A percentile compares a stretch with the other conserved stretches of the same genome.
phyloP scores from a whole-genome alignment of 2,888 invertebrate genomes.

The Pseudanteris insignis region DNA sequence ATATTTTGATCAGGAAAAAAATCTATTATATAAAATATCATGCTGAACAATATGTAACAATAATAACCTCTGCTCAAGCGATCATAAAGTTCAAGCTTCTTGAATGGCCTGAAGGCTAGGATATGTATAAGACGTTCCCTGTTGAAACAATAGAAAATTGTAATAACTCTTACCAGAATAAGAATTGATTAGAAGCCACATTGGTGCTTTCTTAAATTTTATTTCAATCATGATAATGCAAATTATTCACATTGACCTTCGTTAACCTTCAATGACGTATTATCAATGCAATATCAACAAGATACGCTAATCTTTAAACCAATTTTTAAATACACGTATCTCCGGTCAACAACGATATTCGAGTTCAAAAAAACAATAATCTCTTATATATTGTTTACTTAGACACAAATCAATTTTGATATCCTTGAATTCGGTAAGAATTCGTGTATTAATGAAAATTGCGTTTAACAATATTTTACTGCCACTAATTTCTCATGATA shows the following conservation, averaged over 20 bases:
- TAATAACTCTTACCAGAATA: slow-evolving; percentile 4
- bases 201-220: not conserved
- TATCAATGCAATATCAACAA: slow-evolving; percentile 15
- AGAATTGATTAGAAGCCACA: not conserved
- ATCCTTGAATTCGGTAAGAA: slow-evolving; percentile 9
- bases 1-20: slow-evolving; percentile 38
- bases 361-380: slow-evolving; percentile 22
- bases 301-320: slow-evolving; percentile 12
- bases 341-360: slow-evolving; percentile 19
- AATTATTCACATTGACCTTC: slow-evolving; percentile 9
- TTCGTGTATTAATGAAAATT: too few species aligned
- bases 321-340: slow-evolving; percentile 13
- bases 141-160: slow-evolving; percentile 60
- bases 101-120: slow-evolving; percentile 90
- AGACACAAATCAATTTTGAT: slow-evolving; percentile 9
- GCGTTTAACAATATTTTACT: too few species aligned
- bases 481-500: too few species aligned
- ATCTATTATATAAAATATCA: slow-evolving; percentile 1
- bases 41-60: slow-evolving; percentile 9
- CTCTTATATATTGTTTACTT: slow-evolving; percentile 4
- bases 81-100: slow-evolving; percentile 88
- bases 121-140: slow-evolving; percentile 95
- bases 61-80: slow-evolving; percentile 70
- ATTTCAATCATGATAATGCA: slow-evolving; percentile 1
- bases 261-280: slow-evolving; percentile 11